A percentile compares a stretch with the other conserved stretches of the same genome.
These are phyloP conservation scores for Sphyrna mokarran DNA, from an alignment of 2,113 vertebrate genomes.

Conservation along the genomic window DNA sequence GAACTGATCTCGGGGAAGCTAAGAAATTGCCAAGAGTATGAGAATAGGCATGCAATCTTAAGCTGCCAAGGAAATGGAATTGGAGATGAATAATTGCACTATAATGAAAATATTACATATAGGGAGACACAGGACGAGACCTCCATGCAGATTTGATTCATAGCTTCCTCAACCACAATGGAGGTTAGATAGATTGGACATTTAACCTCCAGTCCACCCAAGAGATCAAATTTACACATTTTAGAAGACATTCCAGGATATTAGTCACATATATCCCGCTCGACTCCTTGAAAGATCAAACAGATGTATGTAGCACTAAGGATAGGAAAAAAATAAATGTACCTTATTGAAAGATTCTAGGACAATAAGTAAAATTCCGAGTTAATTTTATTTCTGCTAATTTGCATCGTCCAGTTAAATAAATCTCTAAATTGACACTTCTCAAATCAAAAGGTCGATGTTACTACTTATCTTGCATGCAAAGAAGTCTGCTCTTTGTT, in stretches of 20 bases:
- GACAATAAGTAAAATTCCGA: neutral
- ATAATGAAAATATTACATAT: slow-evolving; percentile 28
- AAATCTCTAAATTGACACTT: neutral
- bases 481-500: neutral
- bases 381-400: neutral
- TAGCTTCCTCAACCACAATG: neutral
- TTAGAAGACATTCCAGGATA: neutral
- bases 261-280: neutral
- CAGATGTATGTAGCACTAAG: neutral
- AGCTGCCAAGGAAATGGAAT: neutral
- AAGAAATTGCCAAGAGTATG: neutral
- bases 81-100: slow-evolving; percentile 2
- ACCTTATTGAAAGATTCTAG: neutral
- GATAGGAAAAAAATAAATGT: neutral
- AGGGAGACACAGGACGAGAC: neutral
- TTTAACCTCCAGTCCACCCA: slow-evolving; percentile 22
- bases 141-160: neutral
- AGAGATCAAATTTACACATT: slow-evolving; percentile 1
- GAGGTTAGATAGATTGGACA: neutral
- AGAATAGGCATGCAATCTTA: neutral
- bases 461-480: neutral
- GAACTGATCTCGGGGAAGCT: neutral
- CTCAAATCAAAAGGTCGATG: neutral
- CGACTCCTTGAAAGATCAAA: neutral
- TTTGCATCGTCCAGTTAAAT: neutral